Percentiles rank a stretch among this genome's conserved stretches.
Evolutionary conservation across 2,113 vertebrate genomes (phyloP).

Genomic region (Macquaria ambigua): DNA sequence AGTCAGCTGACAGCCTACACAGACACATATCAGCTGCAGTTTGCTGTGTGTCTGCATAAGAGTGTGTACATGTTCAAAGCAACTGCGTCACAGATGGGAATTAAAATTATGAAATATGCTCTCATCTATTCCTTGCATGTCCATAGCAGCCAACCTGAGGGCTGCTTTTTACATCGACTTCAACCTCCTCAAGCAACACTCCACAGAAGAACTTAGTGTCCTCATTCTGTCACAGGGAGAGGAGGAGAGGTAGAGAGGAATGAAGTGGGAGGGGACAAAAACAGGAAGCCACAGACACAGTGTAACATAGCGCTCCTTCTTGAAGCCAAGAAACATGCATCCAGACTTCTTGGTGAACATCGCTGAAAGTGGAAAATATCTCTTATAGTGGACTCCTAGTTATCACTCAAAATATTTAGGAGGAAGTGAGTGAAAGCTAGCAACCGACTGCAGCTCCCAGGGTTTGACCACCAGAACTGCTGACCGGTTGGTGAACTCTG

Average conservation of each 20-base stretch:
- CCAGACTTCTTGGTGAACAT: background rate
- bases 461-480: background rate
- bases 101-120: conserved; percentile 2
- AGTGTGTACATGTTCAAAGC: conserved; percentile 1
- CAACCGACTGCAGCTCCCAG: background rate
- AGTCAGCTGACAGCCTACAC: background rate
- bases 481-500: background rate
- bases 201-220: conserved; percentile 26
- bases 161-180: conserved; percentile 13
- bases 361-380: background rate
- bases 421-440: background rate
- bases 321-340: background rate
- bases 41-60: background rate
- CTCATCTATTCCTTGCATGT: conserved; percentile 17
- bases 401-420: background rate
- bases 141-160: background rate
- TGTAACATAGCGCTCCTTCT: background rate
- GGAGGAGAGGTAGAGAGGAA: conserved; percentile 11
- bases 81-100: background rate
- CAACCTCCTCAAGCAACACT: conserved; percentile 15
- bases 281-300: background rate
- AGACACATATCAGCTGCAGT: background rate
- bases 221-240: conserved; percentile 46
- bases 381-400: background rate
- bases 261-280: conserved; percentile 8